Percentiles rank a stretch among this genome's conserved stretches.
phyloP scores from a whole-genome alignment of 92 coral and sea anemone genomes.

The Parazoanthus atlanticus region DNA sequence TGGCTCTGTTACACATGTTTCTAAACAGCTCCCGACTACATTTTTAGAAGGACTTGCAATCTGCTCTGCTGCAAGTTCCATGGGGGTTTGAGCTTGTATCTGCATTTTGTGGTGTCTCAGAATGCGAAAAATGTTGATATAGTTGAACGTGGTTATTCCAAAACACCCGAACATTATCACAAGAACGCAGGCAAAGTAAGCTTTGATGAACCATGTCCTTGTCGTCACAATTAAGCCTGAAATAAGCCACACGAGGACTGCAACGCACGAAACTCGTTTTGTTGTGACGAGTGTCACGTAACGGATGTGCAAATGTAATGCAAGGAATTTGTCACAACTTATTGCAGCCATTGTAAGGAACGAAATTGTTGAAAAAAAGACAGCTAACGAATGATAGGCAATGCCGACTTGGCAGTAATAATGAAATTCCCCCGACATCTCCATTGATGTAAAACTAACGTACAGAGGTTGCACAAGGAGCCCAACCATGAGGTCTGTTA shows the following conservation, averaged over 20 bases:
- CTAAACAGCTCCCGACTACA: neutral
- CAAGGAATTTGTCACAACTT: slow-evolving; percentile 16
- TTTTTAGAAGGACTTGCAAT: neutral
- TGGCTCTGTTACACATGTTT: too few relatives aligned
- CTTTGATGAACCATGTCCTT: neutral
- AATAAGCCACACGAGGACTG: neutral
- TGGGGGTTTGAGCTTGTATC: neutral
- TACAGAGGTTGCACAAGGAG: slow-evolving; percentile 11
- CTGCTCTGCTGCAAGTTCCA: neutral
- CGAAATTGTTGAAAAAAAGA: neutral
- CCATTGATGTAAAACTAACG: neutral
- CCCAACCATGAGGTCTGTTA: slow-evolving; percentile 3
- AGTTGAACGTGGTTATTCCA: neutral
- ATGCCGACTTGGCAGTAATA: neutral
- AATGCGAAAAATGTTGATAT: neutral
- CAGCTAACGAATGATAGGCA: neutral
- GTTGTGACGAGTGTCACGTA: neutral
- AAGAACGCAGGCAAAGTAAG: neutral
- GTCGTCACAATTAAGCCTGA: neutral
- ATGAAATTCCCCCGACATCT: neutral
- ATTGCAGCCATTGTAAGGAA: neutral
- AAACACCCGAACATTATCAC: neutral
- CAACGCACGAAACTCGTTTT: neutral
- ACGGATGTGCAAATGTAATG: slow-evolving; percentile 4
- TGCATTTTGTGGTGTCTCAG: neutral